Conservation (phyloP, 2,113 vertebrate genomes). For the Archocentrus centrarchus region DNA sequence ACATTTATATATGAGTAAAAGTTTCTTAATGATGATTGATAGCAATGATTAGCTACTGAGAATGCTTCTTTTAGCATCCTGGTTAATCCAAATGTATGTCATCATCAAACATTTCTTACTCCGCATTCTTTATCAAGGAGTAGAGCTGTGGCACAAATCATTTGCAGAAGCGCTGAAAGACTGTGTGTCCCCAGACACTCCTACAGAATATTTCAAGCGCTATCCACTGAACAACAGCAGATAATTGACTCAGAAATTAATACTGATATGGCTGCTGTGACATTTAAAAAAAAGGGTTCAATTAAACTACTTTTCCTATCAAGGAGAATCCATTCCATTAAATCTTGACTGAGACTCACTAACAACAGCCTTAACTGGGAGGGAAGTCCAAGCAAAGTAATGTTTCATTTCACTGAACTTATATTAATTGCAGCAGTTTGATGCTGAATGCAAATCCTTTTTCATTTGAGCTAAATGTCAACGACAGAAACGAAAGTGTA, state of each 20-base stretch:
- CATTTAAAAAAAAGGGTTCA: neutral
- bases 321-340: conserved; percentile 2
- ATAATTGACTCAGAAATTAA: conserved; percentile 17
- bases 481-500: neutral
- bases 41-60: too few relatives aligned
- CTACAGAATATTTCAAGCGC: neutral
- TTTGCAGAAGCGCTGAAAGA: neutral
- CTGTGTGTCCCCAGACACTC: neutral
- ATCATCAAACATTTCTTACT: neutral
- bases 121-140: neutral
- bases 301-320: conserved; percentile 15
- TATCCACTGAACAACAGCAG: conserved; percentile 10
- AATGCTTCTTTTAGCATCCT: too few relatives aligned
- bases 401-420: neutral
- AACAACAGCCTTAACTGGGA: neutral
- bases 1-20: neutral
- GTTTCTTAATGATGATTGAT: too few relatives aligned
- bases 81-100: neutral
- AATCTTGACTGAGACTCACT: conserved; percentile 18
- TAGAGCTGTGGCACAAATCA: neutral
- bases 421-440: conserved; percentile 1
- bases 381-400: neutral
- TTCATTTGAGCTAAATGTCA: conserved; percentile 15
- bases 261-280: neutral
- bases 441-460: conserved; percentile 19